phyloP scores from a whole-genome alignment of 2,797 vertebrate genomes.

The Balearica regulorum region DNA sequence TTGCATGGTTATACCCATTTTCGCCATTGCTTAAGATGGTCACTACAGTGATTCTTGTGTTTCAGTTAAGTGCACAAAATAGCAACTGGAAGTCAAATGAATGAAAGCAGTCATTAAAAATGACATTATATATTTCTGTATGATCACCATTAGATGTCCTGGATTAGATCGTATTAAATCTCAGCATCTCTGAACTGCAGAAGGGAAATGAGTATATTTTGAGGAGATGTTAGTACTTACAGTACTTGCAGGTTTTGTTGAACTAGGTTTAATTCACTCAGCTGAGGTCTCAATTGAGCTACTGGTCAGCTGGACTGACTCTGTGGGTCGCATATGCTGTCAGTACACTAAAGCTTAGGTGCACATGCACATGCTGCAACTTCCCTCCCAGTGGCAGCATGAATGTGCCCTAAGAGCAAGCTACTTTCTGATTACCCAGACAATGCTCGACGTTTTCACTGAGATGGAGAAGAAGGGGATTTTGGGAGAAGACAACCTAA shows the following conservation, averaged over 20 bases:
- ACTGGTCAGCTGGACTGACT: not conserved
- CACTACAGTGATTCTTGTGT: not conserved
- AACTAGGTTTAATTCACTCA: not conserved
- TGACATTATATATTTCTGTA: not conserved
- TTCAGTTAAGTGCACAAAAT: not conserved
- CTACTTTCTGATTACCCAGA: conserved; percentile 62
- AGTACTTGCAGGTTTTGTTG: not conserved
- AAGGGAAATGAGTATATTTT: not conserved
- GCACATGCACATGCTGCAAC: not conserved
- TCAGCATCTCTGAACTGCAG: not conserved
- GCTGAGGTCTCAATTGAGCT: not conserved
- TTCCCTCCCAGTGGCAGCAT: not conserved
- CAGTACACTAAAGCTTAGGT: not conserved
- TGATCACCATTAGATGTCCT: not conserved
- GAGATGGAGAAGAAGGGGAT: conserved; percentile 76
- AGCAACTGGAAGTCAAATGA: not conserved
- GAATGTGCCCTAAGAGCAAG: not conserved
- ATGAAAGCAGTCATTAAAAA: not conserved
- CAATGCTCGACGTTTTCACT: conserved; percentile 66
- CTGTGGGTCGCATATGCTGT: not conserved
- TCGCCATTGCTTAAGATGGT: not conserved
- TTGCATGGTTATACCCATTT: not conserved
- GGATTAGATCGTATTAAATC: not conserved
- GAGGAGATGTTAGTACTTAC: not conserved
- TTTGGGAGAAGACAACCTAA: conserved; percentile 55